These are phyloP conservation scores for Numenius phaeopus DNA, from an alignment of 2,797 vertebrate species.

Conservation along the genomic window DNA sequence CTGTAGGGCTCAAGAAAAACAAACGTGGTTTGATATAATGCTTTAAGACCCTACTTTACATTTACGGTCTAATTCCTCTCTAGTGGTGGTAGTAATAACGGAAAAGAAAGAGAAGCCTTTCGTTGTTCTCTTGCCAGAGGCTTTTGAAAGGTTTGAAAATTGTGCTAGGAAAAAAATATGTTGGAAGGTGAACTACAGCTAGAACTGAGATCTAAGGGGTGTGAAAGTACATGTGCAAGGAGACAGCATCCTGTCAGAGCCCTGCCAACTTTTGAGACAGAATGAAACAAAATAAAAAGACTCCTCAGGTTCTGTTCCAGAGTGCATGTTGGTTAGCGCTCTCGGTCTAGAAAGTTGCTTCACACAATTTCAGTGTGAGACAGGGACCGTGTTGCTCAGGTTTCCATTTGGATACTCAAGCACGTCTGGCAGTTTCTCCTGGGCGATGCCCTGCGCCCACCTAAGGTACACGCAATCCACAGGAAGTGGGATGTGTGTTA, in stretches of 20 bases:
- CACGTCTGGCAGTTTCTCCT: neutral
- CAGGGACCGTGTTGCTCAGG: neutral
- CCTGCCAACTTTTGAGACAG: neutral
- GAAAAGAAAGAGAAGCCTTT: neutral
- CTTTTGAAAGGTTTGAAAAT: neutral
- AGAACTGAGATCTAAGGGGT: neutral
- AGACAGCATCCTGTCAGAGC: neutral
- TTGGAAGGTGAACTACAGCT: neutral
- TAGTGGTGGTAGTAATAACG: neutral
- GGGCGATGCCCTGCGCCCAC: neutral
- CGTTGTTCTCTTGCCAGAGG: neutral
- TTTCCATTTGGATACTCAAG: neutral
- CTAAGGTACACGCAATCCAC: neutral
- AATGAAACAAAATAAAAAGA: neutral
- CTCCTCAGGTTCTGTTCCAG: neutral
- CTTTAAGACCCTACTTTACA: neutral
- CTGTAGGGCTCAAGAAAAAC: neutral
- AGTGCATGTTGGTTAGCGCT: fast-evolving
- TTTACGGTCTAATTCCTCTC: neutral
- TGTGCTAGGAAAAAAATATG: neutral
- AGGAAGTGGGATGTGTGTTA: neutral
- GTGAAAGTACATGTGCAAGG: neutral
- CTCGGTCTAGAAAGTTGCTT: neutral
- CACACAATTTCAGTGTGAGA: neutral
- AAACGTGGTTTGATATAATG: fast-evolving